Conservation (phyloP, 35 echinoderm and acorn worm genomes). For the Strongylocentrotus purpuratus region DNA sequence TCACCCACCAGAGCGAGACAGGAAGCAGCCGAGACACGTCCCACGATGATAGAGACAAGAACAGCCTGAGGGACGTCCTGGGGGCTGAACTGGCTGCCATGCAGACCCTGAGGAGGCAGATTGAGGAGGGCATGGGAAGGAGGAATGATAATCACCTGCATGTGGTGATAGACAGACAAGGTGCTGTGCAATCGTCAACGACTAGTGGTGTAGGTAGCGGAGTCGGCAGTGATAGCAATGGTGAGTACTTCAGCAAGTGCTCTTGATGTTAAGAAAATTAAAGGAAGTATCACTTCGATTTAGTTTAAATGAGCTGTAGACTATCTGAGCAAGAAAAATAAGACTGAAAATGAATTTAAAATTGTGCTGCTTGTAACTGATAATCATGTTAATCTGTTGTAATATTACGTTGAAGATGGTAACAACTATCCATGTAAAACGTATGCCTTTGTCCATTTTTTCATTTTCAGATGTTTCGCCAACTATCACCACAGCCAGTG, state of each 20-base stretch:
- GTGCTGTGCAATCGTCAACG: conserved; percentile 17
- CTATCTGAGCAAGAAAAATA: background rate
- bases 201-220: conserved; percentile 67
- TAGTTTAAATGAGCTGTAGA: background rate
- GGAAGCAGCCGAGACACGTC: background rate
- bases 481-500: conserved; percentile 40
- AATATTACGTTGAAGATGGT: background rate
- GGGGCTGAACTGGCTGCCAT: conserved; percentile 79
- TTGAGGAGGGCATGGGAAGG: conserved; percentile 68
- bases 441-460: background rate
- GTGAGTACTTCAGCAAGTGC: conserved; percentile 34
- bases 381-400: background rate
- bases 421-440: background rate
- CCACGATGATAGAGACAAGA: background rate
- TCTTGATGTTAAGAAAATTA: background rate
- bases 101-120: conserved; percentile 75
- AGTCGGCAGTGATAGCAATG: conserved; percentile 89
- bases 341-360: background rate
- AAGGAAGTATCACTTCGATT: background rate
- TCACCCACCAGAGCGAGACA: conserved; percentile 78
- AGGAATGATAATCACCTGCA: conserved; percentile 43
- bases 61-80: conserved; percentile 43
- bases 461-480: conserved; percentile 33
- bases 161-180: conserved; percentile 33
- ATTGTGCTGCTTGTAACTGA: too few species aligned